Conservation (phyloP, 2,888 invertebrate species). For the Drosophila silvestris region DNA sequence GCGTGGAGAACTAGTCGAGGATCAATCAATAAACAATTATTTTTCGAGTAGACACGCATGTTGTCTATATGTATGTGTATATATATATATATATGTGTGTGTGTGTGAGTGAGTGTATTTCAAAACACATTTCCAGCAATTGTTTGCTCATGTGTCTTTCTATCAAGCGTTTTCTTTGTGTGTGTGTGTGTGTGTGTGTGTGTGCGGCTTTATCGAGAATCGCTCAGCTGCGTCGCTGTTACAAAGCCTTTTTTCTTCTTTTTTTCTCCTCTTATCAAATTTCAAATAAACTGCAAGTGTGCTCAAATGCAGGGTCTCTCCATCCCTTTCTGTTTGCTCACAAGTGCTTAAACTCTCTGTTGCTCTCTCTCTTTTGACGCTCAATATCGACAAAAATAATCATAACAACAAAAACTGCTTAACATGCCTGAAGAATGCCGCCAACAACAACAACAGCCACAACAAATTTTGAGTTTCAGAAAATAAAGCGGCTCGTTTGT, state of each 20-base stretch:
- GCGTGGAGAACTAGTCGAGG: constrained; percentile 29
- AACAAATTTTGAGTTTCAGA: constrained; percentile 51
- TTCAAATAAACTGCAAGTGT: constrained; percentile 64
- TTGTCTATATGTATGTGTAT: background rate
- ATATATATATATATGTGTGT: background rate
- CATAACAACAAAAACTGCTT: constrained; percentile 12
- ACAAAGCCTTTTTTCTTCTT: constrained; percentile 50
- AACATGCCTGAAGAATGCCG: constrained; percentile 37
- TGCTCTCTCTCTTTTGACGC: background rate
- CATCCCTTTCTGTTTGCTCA: background rate
- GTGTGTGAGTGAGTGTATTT: constrained; percentile 22
- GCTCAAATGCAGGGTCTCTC: constrained; percentile 13
- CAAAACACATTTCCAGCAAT: constrained; percentile 51
- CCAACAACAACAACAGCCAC: constrained; percentile 33
- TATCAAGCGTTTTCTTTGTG: constrained; percentile 9
- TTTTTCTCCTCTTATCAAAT: constrained; percentile 64
- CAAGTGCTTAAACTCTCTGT: constrained; percentile 28
- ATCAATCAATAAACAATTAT: constrained; percentile 52
- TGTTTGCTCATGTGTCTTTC: constrained; percentile 49
- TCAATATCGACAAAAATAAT: constrained; percentile 19
- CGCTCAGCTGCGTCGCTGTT: constrained; percentile 54
- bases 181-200: constrained; percentile 23
- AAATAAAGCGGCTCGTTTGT: constrained; percentile 65
- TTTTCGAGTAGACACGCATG: constrained; percentile 1
- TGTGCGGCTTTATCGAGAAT: constrained; percentile 56